Percentiles rank a stretch among this genome's conserved stretches.
Evolutionary conservation across 2,797 vertebrate species (phyloP).

Genomic region (Acipenser oxyrinchus): DNA sequence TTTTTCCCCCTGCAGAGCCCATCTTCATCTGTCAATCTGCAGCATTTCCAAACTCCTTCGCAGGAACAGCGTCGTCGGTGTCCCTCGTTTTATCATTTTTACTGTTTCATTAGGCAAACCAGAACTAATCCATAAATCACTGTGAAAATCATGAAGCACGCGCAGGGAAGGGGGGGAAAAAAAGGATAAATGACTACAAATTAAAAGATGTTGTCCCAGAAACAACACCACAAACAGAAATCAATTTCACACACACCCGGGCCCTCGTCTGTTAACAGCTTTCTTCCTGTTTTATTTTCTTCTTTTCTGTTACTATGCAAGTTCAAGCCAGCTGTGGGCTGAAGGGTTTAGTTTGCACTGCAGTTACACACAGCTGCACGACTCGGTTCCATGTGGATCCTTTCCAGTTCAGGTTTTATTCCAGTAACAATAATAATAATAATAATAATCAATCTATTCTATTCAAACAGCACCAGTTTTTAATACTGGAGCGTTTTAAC

Average conservation of each 20-base stretch:
- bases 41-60: conserved; percentile 10
- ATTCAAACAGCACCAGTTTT: no score
- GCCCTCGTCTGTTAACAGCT: background rate
- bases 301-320: background rate
- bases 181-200: conserved; percentile 19
- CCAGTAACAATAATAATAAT: no score
- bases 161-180: background rate
- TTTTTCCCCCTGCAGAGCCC: background rate
- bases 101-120: conserved; percentile 12
- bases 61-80: conserved; percentile 3
- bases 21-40: background rate
- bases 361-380: no score
- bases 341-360: no score
- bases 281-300: background rate
- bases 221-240: conserved; percentile 16
- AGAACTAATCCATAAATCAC: conserved; percentile 19
- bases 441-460: no score
- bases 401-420: no score
- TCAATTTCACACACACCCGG: conserved; percentile 2
- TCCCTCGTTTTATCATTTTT: conserved; percentile 14
- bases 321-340: no score
- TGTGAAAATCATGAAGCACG: background rate
- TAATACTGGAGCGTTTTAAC: no score
- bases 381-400: no score
- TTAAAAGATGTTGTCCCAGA: conserved; percentile 6